Conservation (phyloP, 2,113 vertebrate genomes). For the Tragelaphus buxtoni region DNA sequence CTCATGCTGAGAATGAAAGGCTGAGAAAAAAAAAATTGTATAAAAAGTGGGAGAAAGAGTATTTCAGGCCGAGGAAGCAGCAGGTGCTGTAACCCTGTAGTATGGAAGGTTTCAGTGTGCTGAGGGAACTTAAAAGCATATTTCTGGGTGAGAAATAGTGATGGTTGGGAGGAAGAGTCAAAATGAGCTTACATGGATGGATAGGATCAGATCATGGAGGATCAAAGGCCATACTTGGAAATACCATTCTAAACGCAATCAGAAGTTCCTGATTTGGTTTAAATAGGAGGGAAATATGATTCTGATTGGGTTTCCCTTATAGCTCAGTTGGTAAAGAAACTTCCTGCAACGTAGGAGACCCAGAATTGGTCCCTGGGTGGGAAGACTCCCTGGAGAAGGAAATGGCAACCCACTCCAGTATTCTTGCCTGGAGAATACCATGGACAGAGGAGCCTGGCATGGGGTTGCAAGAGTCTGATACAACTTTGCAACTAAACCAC, state of each 20-base stretch:
- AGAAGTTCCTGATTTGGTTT: neutral
- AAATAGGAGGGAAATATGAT: neutral
- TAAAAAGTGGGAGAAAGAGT: neutral
- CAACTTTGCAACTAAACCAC: neutral
- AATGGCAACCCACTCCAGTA: neutral
- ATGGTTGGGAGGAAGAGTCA: neutral
- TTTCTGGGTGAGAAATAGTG: no score
- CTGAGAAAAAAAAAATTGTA: neutral
- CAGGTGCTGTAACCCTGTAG: no score
- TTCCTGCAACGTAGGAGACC: neutral
- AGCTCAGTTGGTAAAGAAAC: neutral
- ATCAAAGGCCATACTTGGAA: neutral
- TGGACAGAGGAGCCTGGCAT: neutral
- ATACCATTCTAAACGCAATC: neutral
- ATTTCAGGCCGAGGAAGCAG: neutral
- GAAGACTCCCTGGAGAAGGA: neutral
- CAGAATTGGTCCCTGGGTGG: neutral
- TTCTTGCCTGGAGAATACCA: neutral
- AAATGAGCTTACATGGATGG: neutral
- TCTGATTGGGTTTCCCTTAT: neutral
- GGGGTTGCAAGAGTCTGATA: neutral
- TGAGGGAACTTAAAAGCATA: neutral
- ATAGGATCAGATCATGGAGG: neutral
- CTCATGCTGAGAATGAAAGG: neutral
- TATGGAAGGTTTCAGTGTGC: neutral